These are phyloP conservation scores for Chinchilla lanigera DNA, from an alignment of 2,113 vertebrate species.

Conservation along the genomic window DNA sequence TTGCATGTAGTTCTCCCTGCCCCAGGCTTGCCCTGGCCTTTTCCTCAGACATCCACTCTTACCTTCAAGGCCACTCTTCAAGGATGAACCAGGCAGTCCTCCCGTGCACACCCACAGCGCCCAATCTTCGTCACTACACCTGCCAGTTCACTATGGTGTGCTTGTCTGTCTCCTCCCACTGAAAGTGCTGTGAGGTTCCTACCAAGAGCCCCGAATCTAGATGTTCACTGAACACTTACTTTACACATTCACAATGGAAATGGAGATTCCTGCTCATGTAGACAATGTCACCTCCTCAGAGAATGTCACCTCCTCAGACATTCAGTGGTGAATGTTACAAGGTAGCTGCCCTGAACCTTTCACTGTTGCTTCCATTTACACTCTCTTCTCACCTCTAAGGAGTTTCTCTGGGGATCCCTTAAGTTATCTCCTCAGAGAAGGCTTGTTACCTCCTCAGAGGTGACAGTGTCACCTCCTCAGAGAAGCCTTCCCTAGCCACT, in stretches of 20 bases:
- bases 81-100: not conserved
- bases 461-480: not conserved
- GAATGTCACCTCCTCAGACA: not conserved
- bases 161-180: not conserved
- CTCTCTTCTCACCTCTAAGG: no score
- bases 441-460: no score
- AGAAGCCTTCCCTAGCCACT: not conserved
- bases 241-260: not conserved
- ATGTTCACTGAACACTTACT: no score
- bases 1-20: not conserved
- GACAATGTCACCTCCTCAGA: not conserved
- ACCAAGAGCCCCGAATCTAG: no score
- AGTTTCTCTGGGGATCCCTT: not conserved
- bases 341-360: no score
- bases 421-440: not conserved
- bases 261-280: not conserved
- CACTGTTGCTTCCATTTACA: no score
- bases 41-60: not conserved
- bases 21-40: not conserved
- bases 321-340: not conserved
- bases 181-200: not conserved
- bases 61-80: not conserved
- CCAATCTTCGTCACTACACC: no score
- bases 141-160: no score
- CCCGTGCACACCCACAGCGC: rapidly evolving